A percentile compares a stretch with the other conserved stretches of the same genome.
Evolutionary conservation across 2,888 invertebrate species (phyloP).

Genomic region (Pheosia gnoma): DNA sequence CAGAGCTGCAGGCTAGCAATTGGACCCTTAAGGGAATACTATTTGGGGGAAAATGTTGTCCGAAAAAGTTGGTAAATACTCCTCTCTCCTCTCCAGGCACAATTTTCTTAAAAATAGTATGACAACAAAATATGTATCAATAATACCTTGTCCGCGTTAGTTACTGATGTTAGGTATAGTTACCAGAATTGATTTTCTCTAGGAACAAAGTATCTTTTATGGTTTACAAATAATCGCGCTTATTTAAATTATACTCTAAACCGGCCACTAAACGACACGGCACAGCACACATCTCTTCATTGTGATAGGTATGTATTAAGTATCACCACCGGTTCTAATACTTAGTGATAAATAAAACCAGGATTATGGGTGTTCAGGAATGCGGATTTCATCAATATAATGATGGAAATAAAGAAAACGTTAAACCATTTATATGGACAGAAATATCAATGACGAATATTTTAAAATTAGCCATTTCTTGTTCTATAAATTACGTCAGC

Average conservation of each 20-base stretch:
- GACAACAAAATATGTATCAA: no score
- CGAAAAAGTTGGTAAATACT: no score
- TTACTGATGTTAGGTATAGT: no score
- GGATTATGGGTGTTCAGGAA: constrained; percentile 36
- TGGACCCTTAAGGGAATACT: no score
- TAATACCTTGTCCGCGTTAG: no score
- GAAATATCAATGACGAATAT: neutral
- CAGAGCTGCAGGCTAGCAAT: no score
- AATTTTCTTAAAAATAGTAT: no score
- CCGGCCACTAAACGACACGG: neutral
- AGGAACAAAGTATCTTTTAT: no score
- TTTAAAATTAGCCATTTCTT: neutral
- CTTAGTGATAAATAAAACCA: constrained; percentile 30
- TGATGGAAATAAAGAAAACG: constrained; percentile 7
- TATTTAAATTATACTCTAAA: neutral
- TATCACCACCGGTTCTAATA: constrained; percentile 4
- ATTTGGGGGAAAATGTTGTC: no score
- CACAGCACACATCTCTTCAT: neutral
- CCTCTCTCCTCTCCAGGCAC: no score
- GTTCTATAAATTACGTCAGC: neutral
- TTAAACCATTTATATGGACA: neutral
- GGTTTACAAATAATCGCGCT: no score
- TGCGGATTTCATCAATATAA: constrained; percentile 39
- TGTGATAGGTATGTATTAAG: neutral
- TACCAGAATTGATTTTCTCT: no score